Conservation (phyloP, 2,113 vertebrate genomes). For the Lynx canadensis region DNA sequence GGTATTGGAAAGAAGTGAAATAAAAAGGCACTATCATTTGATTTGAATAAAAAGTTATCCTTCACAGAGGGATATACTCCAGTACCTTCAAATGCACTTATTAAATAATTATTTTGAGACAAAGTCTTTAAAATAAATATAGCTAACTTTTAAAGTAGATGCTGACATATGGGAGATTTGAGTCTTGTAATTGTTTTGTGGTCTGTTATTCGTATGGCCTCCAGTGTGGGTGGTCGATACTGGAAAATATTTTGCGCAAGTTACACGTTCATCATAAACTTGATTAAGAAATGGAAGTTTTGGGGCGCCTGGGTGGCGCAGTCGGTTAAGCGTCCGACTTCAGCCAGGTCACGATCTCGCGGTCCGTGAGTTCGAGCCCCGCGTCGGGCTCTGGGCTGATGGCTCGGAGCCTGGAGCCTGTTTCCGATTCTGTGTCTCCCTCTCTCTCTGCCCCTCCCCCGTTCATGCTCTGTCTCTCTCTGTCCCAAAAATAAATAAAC, state of each 20-base stretch:
- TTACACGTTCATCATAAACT: background rate
- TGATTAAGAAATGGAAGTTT: background rate
- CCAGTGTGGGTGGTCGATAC: background rate
- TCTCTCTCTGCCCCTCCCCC: too few relatives aligned
- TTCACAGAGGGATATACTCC: background rate
- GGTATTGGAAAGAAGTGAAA: background rate
- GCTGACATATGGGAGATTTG: background rate
- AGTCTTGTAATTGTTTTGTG: background rate
- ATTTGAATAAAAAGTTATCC: background rate
- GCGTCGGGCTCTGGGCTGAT: too few relatives aligned
- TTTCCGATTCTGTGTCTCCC: too few relatives aligned
- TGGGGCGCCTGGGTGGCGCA: too few relatives aligned
- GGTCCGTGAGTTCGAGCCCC: too few relatives aligned
- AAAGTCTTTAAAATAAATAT: background rate
- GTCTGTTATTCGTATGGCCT: background rate
- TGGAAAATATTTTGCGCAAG: background rate
- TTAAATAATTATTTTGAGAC: background rate
- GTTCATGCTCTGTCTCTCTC: too few relatives aligned
- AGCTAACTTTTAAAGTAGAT: background rate
- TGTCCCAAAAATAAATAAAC: too few relatives aligned
- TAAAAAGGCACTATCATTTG: background rate
- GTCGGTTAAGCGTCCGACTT: too few relatives aligned
- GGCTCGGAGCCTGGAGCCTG: too few relatives aligned
- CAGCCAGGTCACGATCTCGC: too few relatives aligned
- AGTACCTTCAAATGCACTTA: background rate